A percentile compares a stretch with the other conserved stretches of the same genome.
phyloP scores from a whole-genome alignment of 1,140 invertebrate species.

The Drosophila ohnishii region DNA sequence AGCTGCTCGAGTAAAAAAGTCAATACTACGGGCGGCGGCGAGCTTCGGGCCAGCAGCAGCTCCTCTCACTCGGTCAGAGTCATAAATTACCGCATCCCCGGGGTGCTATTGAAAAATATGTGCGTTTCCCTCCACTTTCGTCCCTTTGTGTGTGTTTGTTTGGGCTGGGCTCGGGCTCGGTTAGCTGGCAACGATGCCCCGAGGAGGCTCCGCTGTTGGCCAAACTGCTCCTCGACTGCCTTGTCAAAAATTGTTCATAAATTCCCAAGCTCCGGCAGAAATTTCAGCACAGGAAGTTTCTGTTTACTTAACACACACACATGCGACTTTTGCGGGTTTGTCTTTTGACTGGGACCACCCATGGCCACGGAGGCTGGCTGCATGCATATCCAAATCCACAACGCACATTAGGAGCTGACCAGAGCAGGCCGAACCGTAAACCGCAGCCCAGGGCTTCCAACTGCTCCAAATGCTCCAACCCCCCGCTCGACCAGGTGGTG shows the following conservation, averaged over 20 bases:
- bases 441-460: slow-evolving; percentile 28
- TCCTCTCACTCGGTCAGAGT: slow-evolving; percentile 71
- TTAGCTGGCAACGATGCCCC: slow-evolving; percentile 49
- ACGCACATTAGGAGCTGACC: slow-evolving; percentile 71
- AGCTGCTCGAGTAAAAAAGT: slow-evolving; percentile 66
- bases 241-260: slow-evolving; percentile 79
- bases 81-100: slow-evolving; percentile 78
- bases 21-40: slow-evolving; percentile 52
- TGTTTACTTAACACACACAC: slow-evolving; percentile 66
- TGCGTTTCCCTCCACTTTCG: slow-evolving; percentile 24
- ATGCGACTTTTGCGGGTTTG: slow-evolving; percentile 36
- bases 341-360: slow-evolving; percentile 57
- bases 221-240: slow-evolving; percentile 48
- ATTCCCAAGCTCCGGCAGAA: slow-evolving; percentile 51
- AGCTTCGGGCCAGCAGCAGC: slow-evolving; percentile 3
- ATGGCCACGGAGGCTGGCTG: slow-evolving; percentile 7
- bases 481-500: slow-evolving; percentile 5
- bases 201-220: slow-evolving; percentile 57
- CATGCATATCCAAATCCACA: slow-evolving; percentile 70
- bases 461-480: neutral
- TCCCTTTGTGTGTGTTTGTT: slow-evolving; percentile 36
- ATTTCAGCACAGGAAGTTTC: slow-evolving; percentile 74
- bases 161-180: slow-evolving; percentile 29
- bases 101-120: slow-evolving; percentile 75
- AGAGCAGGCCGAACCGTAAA: slow-evolving; percentile 55